Evolutionary conservation across 2,888 invertebrate species (phyloP), one percentile per base, ranked within the genome.

Genomic region (Drosophila sordidula): DNA sequence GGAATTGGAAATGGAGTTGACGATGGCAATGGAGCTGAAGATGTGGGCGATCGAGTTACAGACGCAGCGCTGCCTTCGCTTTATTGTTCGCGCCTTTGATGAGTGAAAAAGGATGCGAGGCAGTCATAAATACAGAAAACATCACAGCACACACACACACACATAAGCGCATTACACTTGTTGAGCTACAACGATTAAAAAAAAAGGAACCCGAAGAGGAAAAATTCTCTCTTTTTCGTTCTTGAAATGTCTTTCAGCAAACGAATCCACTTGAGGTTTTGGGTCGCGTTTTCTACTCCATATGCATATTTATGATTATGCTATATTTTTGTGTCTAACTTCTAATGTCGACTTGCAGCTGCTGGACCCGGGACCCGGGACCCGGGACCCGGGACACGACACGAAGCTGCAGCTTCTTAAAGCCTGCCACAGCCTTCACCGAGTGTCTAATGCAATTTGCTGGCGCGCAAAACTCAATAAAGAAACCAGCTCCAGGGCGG

Each of bases 371-470:
- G 32, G 41, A 50, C 38, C 6, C 62, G 45, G 45, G 47, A 22
- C 29, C 52, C 42, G 38, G 32, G 41, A 50, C 38, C 6, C 62
- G 45, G 45, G n/a, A n/a, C n/a, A n/a, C n/a, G n/a, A 9, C 22
- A 34, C 44, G 56, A 36, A 46, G 49, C 32, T 51, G 25, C 41
- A 62, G 61, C 50, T 57, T 47, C 52, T 67, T 57, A 71, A 75
- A 75, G 76, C 75, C 58, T 62, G 62, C 75, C 70, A 56, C 50
- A 57, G 50, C 26, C 65, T 38, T 56, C 44, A 71, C 38, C 80
- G 71, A 80, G 87, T 87, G 87, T 84, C 84, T 83, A 87, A 83
- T 83, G 86, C 83, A 87, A 87, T 83, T 83, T 83, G 81, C 79
- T 61, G 45, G 84, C 75, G 72, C 66, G 75, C 86, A 78, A 81